Evolutionary conservation across 2,113 vertebrate species (phyloP).

Genomic region (Jaculus jaculus): DNA sequence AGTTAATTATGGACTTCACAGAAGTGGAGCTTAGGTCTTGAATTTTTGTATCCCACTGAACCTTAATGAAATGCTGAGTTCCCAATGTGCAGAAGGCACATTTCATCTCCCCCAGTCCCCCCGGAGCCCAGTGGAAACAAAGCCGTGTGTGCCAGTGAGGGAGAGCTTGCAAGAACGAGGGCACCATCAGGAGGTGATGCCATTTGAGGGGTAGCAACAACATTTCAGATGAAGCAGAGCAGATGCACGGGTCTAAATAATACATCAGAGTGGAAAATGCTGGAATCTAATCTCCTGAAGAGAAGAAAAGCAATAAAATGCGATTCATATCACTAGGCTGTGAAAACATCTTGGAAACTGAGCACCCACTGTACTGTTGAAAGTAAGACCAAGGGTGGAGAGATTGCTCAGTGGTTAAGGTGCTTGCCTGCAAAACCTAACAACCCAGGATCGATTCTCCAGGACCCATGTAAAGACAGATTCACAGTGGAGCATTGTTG

Average conservation of each 20-base stretch:
- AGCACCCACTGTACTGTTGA: background rate
- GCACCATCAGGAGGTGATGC: background rate
- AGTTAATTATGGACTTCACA: background rate
- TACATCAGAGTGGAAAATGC: background rate
- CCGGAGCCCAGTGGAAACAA: background rate
- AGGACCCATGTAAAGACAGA: too few species aligned
- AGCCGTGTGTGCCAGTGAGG: rapidly evolving
- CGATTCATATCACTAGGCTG: background rate
- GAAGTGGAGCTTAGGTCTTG: background rate
- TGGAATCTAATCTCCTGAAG: background rate
- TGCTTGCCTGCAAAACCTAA: too few species aligned
- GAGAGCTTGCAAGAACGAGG: background rate
- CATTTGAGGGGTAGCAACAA: background rate
- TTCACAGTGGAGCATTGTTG: too few species aligned
- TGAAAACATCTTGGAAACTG: background rate
- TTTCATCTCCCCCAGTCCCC: background rate
- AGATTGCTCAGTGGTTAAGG: too few species aligned
- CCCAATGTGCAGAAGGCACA: rapidly evolving
- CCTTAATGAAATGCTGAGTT: background rate
- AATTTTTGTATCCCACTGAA: background rate
- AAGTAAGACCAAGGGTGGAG: background rate
- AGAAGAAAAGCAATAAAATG: background rate
- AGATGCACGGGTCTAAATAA: background rate
- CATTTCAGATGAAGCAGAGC: background rate
- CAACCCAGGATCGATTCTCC: too few species aligned